Conservation (phyloP, 2,113 vertebrate genomes). For the Cynocephalus volans region DNA sequence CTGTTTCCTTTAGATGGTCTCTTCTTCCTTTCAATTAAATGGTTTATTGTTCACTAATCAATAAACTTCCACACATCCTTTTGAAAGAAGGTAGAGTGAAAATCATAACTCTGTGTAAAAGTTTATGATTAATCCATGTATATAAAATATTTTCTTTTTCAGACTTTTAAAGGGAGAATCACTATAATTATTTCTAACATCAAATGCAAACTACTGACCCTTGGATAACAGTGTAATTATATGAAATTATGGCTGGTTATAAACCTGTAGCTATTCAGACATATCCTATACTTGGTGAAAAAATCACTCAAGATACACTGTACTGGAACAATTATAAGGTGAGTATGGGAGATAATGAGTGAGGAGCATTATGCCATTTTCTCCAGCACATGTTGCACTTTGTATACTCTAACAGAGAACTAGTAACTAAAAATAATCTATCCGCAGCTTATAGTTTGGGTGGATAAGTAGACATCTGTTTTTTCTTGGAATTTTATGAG, state of each 20-base stretch:
- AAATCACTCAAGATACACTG: conserved; percentile 95
- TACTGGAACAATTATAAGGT: conserved; percentile 98
- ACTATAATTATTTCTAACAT: conserved; percentile 52
- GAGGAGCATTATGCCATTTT: not conserved
- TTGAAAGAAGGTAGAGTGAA: not conserved
- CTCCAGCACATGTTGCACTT: not conserved
- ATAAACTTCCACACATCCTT: not conserved
- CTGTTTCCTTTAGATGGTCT: not conserved
- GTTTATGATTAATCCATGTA: conserved; percentile 22
- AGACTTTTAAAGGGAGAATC: conserved; percentile 48
- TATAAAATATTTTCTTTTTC: conserved; percentile 72
- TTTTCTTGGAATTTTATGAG: conserved; percentile 55
- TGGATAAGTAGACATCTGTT: not conserved
- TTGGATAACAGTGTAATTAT: conserved; percentile 42
- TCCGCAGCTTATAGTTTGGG: not conserved
- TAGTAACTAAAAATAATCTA: conserved; percentile 25
- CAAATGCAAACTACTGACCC: conserved; percentile 11
- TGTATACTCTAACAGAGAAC: not conserved
- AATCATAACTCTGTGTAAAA: not conserved
- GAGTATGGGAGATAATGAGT: not conserved
- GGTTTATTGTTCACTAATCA: conserved; percentile 38
- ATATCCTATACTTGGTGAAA: conserved; percentile 95
- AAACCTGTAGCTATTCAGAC: conserved; percentile 93
- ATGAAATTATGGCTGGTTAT: conserved; percentile 92
- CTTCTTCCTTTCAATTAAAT: conserved; percentile 1